Percentiles rank a stretch among this genome's conserved stretches.
Conservation (phyloP, 2,113 vertebrate species). For the Barbus barbus region DNA sequence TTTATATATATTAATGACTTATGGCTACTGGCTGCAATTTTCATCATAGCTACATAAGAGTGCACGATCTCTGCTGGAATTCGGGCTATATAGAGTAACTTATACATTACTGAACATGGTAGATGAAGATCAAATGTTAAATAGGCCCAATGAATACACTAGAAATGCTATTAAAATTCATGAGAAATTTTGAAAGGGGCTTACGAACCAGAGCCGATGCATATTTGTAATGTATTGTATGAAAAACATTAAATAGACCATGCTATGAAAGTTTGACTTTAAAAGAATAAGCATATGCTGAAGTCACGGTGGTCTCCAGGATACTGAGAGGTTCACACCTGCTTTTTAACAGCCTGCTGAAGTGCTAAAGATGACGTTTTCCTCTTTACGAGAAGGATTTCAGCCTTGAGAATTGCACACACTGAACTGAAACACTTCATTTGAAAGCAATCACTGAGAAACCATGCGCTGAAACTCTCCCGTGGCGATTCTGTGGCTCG, state of each 20-base stretch:
- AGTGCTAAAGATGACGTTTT: conserved; percentile 55
- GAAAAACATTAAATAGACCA: conserved; percentile 29
- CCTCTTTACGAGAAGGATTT: conserved; percentile 49
- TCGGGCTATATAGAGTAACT: background rate
- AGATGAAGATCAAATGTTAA: conserved; percentile 21
- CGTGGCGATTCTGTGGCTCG: background rate
- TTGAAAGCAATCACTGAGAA: conserved; percentile 15
- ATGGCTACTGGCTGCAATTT: no score
- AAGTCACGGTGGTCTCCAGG: conserved; percentile 59
- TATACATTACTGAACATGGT: background rate
- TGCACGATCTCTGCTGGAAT: background rate
- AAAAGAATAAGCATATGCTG: conserved; percentile 39
- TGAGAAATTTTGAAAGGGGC: conserved; percentile 35
- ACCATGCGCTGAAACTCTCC: background rate
- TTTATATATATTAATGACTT: no score
- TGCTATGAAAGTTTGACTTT: conserved; percentile 43
- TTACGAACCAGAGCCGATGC: conserved; percentile 15
- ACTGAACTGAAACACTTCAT: conserved; percentile 42
- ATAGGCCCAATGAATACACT: conserved; percentile 32
- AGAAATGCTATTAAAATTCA: conserved; percentile 41
- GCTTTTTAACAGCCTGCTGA: conserved; percentile 58
- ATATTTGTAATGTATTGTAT: conserved; percentile 41
- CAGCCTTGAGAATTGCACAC: conserved; percentile 34
- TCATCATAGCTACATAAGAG: background rate
- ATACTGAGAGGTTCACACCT: conserved; percentile 55